A percentile compares a stretch with the other conserved stretches of the same genome.
These are phyloP conservation scores for Laspeyria flexula DNA, from an alignment of 2,888 invertebrate species.

Conservation along the genomic window DNA sequence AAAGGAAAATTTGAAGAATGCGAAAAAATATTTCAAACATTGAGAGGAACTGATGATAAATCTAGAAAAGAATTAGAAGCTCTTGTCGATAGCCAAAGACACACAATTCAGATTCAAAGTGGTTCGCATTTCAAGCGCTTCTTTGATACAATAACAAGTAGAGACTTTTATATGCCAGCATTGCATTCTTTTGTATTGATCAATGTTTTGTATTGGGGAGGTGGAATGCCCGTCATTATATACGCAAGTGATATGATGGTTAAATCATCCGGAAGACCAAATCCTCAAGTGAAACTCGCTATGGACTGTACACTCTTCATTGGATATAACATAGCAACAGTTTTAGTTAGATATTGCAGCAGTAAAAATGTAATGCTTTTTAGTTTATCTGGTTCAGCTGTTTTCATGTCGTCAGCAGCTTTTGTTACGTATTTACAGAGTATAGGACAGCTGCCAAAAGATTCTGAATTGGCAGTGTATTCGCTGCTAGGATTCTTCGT, in stretches of 20 bases:
- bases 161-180: constrained; percentile 25
- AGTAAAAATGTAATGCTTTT: constrained; percentile 31
- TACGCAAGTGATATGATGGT: constrained; percentile 24
- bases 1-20: constrained; percentile 32
- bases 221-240: constrained; percentile 27
- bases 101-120: no score
- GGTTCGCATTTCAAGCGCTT: constrained; percentile 1
- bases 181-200: constrained; percentile 21
- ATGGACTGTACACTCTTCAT: constrained; percentile 21
- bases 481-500: constrained; percentile 24
- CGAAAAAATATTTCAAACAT: constrained; percentile 18
- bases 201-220: constrained; percentile 22
- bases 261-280: constrained; percentile 16
- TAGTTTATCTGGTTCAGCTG: constrained; percentile 21
- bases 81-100: constrained; percentile 18
- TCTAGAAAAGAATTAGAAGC: constrained; percentile 27
- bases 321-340: constrained; percentile 18
- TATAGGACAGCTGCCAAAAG: constrained; percentile 6
- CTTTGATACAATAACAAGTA: constrained; percentile 1
- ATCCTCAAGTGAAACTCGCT: constrained; percentile 9
- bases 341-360: constrained; percentile 18
- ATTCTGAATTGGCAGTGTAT: constrained; percentile 17
- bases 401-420: constrained; percentile 19
- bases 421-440: constrained; percentile 20
- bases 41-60: constrained; percentile 32